Evolutionary conservation across 1,140 invertebrate species (phyloP), one percentile per base, ranked within the genome.

Genomic region (Propsilocerus akamusi): DNA sequence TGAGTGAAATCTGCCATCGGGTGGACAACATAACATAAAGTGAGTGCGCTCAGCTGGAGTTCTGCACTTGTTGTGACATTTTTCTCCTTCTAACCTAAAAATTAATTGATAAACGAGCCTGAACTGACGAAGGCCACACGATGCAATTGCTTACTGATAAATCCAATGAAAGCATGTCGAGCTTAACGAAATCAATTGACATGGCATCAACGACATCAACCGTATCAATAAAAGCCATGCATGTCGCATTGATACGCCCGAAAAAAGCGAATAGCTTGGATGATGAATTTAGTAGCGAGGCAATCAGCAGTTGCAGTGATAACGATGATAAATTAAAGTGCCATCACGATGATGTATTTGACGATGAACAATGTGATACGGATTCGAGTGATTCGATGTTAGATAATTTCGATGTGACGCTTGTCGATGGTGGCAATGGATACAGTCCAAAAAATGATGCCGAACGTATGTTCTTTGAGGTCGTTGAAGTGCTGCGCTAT

Each of bases 401-500:
- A 30, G 56, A 57, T 50, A 55, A 61, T 25, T 53, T 63, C 26
- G 60, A 65, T 49, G 64, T 65, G 11, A 65, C 63, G 1, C 20
- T 51, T 20, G 60, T 65, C 51, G 63, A 64, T 37, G 63, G 65
- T 49, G 62, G 58, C 24, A 61, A 64, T 49, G 60, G 59, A 34
- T 60, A 55, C 34, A 64, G 55, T 56, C 61, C 63, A 30, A 57
- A 65, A 49, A 65, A 64, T 50, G 63, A 65, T 51, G 63, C 63
- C 8, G 63, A 65, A 49, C 59, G 59, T 25, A 64, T 65, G 63
- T 65, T 64, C 47, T 55, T 62, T 12, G 63, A 65, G 52, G 59
- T 65, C 46, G 63, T 65, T 2, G 62, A 62, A 55, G 65, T 65
- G 52, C 58, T 65, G 51, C 60, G 63, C 53, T 63, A 63, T 46